phyloP scores from a whole-genome alignment of 1,140 invertebrate species.

The Venustaconcha ellipsiformis region DNA sequence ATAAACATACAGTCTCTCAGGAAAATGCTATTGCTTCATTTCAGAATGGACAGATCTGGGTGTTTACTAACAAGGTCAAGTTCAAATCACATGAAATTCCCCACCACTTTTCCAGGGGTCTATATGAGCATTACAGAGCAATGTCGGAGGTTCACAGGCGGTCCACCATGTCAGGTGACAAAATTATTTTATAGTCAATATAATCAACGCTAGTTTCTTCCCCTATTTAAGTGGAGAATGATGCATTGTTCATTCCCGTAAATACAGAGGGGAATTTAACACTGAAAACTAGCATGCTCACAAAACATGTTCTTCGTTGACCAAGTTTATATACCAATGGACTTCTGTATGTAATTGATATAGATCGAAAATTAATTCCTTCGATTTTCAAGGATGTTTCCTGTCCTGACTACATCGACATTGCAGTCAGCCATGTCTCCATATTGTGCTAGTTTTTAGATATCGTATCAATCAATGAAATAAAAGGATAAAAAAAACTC shows the following conservation, averaged over 20 bases:
- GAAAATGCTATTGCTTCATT: constrained; percentile 8
- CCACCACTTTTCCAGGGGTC: constrained; percentile 49
- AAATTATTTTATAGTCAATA: too few relatives aligned
- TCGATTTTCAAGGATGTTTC: too few relatives aligned
- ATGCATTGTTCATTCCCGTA: not conserved
- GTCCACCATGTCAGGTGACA: constrained; percentile 50
- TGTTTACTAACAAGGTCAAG: constrained; percentile 40
- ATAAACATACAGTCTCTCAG: not conserved
- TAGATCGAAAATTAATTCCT: too few relatives aligned
- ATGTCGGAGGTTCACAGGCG: constrained; percentile 51
- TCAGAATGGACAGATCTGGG: constrained; percentile 45
- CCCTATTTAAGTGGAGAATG: too few relatives aligned
- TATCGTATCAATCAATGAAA: too few relatives aligned
- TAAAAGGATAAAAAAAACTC: too few relatives aligned
- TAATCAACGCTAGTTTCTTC: too few relatives aligned
- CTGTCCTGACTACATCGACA: too few relatives aligned
- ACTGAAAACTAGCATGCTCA: not conserved
- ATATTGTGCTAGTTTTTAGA: too few relatives aligned
- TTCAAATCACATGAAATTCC: constrained; percentile 43
- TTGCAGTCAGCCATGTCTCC: too few relatives aligned
- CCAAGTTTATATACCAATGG: too few relatives aligned
- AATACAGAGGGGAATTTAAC: not conserved
- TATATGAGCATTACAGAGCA: constrained; percentile 50
- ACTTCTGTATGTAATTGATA: too few relatives aligned
- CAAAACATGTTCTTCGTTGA: not conserved